Base-by-base conservation (phyloP, 2,797 vertebrate species). In the Halcyon smyrnensis region DNA sequence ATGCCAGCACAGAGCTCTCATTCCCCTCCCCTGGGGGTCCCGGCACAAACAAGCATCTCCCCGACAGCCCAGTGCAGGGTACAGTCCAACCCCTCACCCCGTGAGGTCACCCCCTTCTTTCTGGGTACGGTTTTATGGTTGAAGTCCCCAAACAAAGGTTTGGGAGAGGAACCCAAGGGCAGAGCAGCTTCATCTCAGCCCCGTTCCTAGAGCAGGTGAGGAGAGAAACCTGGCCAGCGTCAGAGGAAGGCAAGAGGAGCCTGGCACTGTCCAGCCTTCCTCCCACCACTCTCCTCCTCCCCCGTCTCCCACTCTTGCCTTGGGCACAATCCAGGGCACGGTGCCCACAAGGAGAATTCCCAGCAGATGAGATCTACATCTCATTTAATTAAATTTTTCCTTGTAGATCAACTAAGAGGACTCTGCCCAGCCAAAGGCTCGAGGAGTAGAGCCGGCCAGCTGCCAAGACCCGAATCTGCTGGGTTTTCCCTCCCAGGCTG, bases 391-490 rank as follows among this genome's bases (percentile, higher is more conserved):
- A 84, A 86, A 54, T 46, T 54, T n/a, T 76, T 56, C 79, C 79
- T 81, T n/a, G 70, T 34, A 81, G 79, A 85, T 85, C 30, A 56
- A 89, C 34, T 5, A 11, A 67, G 62, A 70, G 30, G 65, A 11
- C 77, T 71, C 30, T 68, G 63, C 79, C 75, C 73, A 64, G 80
- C 69, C 69, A 56, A 64, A 84, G 84, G 73, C 76, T 53, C 80
- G 51, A 62, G 84, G 73, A 65, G 41, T 1, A 18, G 41, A 51
- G 81, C 51, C 11, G 1, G 78, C 27, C 41, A 30, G 67, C 8
- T 1, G 3, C 82, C 71, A 30, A 87, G 36, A 32, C 56, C 48
- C 0, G 1, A 62, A 48, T 37, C 8, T 0, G 1, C 28, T 8
- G 69, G 25, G 36, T 12, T 94, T 53, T 30, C 36, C n/a, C 81